These are phyloP conservation scores for Caenorhabditis imperialis DNA, from an alignment of 2,888 invertebrate species.

Conservation along the genomic window DNA sequence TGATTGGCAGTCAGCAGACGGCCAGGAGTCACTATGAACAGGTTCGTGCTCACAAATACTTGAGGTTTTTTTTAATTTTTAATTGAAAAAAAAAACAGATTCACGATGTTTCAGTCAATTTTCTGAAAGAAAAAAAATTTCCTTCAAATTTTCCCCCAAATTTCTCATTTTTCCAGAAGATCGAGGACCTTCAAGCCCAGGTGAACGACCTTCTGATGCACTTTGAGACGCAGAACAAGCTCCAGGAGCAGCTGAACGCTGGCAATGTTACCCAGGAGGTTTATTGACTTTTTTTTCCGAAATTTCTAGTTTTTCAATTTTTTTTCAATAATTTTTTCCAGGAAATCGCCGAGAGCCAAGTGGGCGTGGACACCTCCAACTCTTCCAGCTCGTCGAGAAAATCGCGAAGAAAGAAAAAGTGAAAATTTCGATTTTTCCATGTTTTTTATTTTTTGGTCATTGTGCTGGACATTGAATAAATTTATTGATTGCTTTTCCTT, in stretches of 20 bases:
- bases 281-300: not conserved
- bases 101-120: no score
- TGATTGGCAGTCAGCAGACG: slow-evolving; percentile 79
- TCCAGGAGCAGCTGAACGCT: slow-evolving; percentile 66
- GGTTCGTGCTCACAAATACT: no score
- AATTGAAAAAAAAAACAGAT: no score
- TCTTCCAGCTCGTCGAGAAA: slow-evolving; percentile 21
- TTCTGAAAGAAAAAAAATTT: no score
- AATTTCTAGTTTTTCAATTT: not conserved
- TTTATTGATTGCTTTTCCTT: no score
- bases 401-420: slow-evolving; percentile 23
- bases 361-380: slow-evolving; percentile 22
- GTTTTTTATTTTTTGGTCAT: no score
- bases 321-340: slow-evolving; percentile 5
- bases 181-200: slow-evolving; percentile 91
- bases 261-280: slow-evolving; percentile 57
- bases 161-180: slow-evolving; percentile 80
- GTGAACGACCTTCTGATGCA: slow-evolving; percentile 96
- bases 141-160: no score
- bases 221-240: slow-evolving; percentile 87
- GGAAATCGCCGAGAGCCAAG: slow-evolving; percentile 41
- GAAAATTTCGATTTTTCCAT: slow-evolving; percentile 8
- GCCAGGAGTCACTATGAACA: slow-evolving; percentile 68
- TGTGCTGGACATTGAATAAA: no score
- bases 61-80: no score